These are phyloP conservation scores for Bufo bufo DNA, from an alignment of 2,113 vertebrate genomes.

Conservation along the genomic window DNA sequence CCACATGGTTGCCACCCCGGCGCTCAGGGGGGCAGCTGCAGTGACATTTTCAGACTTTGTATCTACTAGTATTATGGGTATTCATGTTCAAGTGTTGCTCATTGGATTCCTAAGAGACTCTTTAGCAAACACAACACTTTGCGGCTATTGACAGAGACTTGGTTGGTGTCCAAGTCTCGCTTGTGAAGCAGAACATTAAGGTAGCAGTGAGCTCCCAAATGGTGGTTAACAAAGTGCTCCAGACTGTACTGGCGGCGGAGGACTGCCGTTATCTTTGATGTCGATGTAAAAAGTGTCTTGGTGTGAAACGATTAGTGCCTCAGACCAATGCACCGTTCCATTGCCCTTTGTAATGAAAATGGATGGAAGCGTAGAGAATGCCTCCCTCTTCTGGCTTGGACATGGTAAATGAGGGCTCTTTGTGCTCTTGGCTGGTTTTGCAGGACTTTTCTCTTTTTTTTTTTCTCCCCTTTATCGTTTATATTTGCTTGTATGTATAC, in stretches of 20 bases:
- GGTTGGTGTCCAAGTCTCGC: conserved; percentile 7
- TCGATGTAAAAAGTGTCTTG: conserved; percentile 9
- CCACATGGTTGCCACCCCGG: not conserved
- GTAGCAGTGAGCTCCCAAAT: not conserved
- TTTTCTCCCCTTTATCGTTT: not conserved
- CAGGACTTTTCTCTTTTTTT: not conserved
- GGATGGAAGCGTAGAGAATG: conserved; percentile 44
- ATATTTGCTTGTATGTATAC: not conserved
- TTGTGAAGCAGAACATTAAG: not conserved
- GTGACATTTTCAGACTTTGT: not conserved
- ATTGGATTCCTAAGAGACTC: conserved; percentile 5
- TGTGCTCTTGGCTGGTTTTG: conserved; percentile 4
- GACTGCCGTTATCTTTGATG: conserved; percentile 27
- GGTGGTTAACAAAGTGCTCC: conserved; percentile 22
- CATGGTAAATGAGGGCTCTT: conserved; percentile 54
- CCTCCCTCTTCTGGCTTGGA: conserved; percentile 56
- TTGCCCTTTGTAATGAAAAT: conserved; percentile 37
- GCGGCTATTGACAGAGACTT: conserved; percentile 20
- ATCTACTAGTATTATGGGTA: not conserved
- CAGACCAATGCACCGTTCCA: conserved; percentile 2
- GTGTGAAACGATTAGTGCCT: conserved; percentile 48
- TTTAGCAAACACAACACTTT: conserved; percentile 14
- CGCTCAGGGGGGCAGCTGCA: not conserved
- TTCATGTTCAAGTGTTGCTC: not conserved
- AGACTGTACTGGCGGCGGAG: not conserved